Evolutionary conservation across 1,140 invertebrate species (phyloP), one percentile per base, ranked within the genome.

Genomic region (Ips nitidus): DNA sequence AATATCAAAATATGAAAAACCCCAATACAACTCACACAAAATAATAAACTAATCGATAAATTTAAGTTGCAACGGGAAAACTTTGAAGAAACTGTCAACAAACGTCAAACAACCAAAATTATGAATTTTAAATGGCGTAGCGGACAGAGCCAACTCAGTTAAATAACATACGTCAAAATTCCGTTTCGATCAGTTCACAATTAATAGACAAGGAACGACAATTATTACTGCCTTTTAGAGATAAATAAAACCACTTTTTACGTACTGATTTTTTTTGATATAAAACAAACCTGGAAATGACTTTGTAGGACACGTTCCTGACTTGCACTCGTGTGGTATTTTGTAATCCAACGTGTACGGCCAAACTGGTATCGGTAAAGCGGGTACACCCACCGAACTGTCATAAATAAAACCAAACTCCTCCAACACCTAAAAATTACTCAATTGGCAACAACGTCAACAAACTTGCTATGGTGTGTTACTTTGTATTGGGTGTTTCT

Each of bases 391-490:
- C 69, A 97, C 87, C 1, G 93, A 95, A 75, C 93, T 95, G 78
- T 97, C 94, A 80, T 95, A 97, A 71, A 94, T 92, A 78, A 93
- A 95, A 2, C 92, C 92, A 80, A 94, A 95, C 79, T 96, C 94
- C 84, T 94, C 91, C 53, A 95, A 80, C 36, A 95, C 89, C 90
- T 91, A 41, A 74, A 70, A 56, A 62, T 3, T 52, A 52, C 3
- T 47, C 62, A 40, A 69, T 36, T 52, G 61, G 58, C 22, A 47
- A 37, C 41, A 52, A 64, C 52, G n/a, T 5, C 8, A 41, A 22
- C 39, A 60, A n/a, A 40, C 41, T 71, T 55, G 40, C 41, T 59
- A 22, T 39, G 6, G 22, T 40, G 40, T 41, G 5, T 79, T 82
- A 91, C 93, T 84, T 94, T 94, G 78, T 94, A 96, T 81, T 97